These are phyloP conservation scores for Miichthys miiuy DNA, from an alignment of 2,797 vertebrate genomes.

Conservation along the genomic window DNA sequence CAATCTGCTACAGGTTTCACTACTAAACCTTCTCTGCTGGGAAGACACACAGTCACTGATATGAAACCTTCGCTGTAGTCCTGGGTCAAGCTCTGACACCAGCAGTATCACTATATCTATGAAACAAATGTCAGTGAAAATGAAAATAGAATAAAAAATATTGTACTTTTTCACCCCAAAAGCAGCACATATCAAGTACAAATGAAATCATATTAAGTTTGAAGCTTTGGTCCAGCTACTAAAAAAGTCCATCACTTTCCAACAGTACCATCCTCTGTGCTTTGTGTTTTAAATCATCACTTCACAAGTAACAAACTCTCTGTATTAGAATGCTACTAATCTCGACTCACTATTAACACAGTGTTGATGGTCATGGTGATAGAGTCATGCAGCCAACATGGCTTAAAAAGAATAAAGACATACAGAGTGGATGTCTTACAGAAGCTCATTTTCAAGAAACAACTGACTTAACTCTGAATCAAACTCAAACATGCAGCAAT, in stretches of 20 bases:
- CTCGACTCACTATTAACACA: neutral
- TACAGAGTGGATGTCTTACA: neutral
- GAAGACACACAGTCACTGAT: conserved; percentile 30
- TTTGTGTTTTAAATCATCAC: neutral
- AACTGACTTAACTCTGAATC: neutral
- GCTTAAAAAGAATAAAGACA: neutral
- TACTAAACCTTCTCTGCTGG: neutral
- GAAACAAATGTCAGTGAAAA: conserved; percentile 2
- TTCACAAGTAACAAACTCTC: neutral
- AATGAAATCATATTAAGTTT: neutral
- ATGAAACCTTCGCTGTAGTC: conserved; percentile 12
- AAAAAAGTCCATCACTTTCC: neutral
- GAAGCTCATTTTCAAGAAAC: neutral
- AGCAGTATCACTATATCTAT: conserved; percentile 20
- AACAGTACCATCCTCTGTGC: neutral
- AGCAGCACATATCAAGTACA: neutral
- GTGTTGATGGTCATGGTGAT: neutral
- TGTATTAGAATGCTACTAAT: neutral
- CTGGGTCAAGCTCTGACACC: conserved; percentile 13
- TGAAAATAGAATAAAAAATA: neutral
- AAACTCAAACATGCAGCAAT: conserved; percentile 2
- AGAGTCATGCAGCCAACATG: neutral
- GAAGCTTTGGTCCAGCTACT: neutral
- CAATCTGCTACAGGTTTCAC: conserved; percentile 10
- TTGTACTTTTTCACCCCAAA: neutral